Conservation (phyloP, 2,888 invertebrate species). For the Nemoura dubitans region DNA sequence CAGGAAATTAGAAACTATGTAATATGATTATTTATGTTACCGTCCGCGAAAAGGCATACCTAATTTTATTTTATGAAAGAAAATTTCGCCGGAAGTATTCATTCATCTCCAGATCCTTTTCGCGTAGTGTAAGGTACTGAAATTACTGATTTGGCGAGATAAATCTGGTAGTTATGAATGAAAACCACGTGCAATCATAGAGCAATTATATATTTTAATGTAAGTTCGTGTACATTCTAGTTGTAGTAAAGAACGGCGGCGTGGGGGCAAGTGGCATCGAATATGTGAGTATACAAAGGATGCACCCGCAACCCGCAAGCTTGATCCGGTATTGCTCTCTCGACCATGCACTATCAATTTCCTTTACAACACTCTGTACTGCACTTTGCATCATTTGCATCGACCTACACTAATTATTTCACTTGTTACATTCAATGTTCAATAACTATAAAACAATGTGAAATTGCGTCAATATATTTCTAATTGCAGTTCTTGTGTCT, state of each 20-base stretch:
- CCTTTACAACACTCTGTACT: neutral
- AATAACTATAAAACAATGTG: neutral
- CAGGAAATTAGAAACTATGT: slow-evolving; percentile 30
- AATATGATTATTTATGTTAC: slow-evolving; percentile 23
- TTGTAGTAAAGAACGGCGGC: neutral
- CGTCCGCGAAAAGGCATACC: neutral
- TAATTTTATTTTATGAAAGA: neutral
- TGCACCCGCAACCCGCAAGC: neutral
- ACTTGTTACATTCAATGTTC: neutral
- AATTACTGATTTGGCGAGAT: neutral
- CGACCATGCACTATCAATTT: neutral
- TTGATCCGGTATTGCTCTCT: too few species aligned
- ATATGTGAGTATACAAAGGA: neutral
- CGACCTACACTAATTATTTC: neutral
- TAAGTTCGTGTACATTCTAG: neutral
- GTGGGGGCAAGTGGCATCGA: neutral
- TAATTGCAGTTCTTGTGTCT: slow-evolving; percentile 3
- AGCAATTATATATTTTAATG: neutral
- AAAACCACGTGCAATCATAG: neutral
- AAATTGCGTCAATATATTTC: neutral
- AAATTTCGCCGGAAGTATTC: neutral
- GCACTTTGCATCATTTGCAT: neutral
- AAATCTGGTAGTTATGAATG: neutral
- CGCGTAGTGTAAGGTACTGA: neutral
- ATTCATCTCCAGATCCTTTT: slow-evolving; percentile 12